Conservation (phyloP, 2,888 invertebrate species). For the Melipona bicolor region DNA sequence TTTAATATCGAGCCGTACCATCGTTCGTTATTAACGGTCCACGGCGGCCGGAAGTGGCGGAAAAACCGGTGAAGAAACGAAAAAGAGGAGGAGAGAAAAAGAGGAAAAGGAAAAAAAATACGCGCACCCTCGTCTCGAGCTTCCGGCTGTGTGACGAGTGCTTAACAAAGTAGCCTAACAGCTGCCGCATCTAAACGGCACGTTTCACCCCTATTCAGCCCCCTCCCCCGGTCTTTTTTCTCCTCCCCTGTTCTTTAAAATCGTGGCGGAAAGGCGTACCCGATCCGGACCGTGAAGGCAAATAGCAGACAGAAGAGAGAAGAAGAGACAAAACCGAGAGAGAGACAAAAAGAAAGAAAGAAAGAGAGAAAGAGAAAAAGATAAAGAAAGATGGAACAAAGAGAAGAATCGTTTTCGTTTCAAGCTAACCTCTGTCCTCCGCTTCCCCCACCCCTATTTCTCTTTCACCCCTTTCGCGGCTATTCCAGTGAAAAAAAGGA, state of each 20-base stretch:
- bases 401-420: background rate
- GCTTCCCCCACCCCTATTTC: no score
- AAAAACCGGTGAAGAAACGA: slow-evolving; percentile 29
- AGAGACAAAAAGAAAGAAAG: background rate
- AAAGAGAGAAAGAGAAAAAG: background rate
- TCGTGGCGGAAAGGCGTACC: background rate
- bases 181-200: slow-evolving; percentile 19
- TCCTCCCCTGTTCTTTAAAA: slow-evolving; percentile 13
- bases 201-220: slow-evolving; percentile 28
- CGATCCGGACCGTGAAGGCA: background rate
- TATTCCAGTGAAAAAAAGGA: background rate
- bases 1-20: slow-evolving; percentile 44
- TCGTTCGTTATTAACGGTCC: slow-evolving; percentile 41
- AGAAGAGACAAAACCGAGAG: background rate
- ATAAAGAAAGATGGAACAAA: slow-evolving; percentile 23
- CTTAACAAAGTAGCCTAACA: slow-evolving; percentile 44
- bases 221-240: background rate
- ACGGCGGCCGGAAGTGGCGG: background rate
- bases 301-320: background rate
- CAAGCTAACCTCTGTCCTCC: background rate
- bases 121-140: slow-evolving; percentile 16
- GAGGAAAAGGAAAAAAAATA: no score
- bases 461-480: no score
- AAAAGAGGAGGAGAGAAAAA: background rate
- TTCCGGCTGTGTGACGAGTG: slow-evolving; percentile 40